These are phyloP conservation scores for Papilio machaon DNA, from an alignment of 1,140 invertebrate genomes.

Conservation along the genomic window DNA sequence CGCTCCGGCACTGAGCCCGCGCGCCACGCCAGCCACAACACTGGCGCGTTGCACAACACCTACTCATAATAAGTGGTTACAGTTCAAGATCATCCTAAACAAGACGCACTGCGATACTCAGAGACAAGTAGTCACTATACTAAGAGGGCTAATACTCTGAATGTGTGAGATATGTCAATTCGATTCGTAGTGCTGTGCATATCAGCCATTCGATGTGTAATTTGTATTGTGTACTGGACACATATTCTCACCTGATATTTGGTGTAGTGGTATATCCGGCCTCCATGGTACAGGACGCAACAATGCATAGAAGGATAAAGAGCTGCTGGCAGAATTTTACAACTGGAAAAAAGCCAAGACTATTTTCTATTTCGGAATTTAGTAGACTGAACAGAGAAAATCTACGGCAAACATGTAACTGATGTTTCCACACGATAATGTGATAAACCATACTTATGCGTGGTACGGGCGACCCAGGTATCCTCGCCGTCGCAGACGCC, in stretches of 20 bases:
- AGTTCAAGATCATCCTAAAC: too few species aligned
- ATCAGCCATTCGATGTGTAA: too few species aligned
- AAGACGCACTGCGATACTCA: too few species aligned
- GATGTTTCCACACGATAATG: too few species aligned
- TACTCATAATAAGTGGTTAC: constrained; percentile 33
- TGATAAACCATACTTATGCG: constrained; percentile 55
- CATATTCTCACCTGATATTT: constrained; percentile 66
- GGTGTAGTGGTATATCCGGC: constrained; percentile 63
- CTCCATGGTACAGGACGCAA: constrained; percentile 66
- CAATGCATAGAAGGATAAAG: constrained; percentile 69
- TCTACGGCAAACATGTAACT: neutral
- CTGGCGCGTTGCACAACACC: constrained; percentile 72
- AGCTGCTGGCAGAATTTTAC: constrained; percentile 67
- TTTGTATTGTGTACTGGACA: too few species aligned
- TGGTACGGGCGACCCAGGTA: constrained; percentile 68
- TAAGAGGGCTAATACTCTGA: too few species aligned
- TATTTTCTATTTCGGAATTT: neutral
- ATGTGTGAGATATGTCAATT: too few species aligned
- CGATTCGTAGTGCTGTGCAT: too few species aligned
- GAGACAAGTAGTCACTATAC: too few species aligned
- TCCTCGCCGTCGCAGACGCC: constrained; percentile 63
- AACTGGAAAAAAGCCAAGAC: constrained; percentile 42
- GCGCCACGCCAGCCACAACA: constrained; percentile 65
- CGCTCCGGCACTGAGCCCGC: constrained; percentile 49
- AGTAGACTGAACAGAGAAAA: neutral